Evolutionary conservation across 2,113 vertebrate species (phyloP), one percentile per base, ranked within the genome.

Genomic region (Turnix velox): DNA sequence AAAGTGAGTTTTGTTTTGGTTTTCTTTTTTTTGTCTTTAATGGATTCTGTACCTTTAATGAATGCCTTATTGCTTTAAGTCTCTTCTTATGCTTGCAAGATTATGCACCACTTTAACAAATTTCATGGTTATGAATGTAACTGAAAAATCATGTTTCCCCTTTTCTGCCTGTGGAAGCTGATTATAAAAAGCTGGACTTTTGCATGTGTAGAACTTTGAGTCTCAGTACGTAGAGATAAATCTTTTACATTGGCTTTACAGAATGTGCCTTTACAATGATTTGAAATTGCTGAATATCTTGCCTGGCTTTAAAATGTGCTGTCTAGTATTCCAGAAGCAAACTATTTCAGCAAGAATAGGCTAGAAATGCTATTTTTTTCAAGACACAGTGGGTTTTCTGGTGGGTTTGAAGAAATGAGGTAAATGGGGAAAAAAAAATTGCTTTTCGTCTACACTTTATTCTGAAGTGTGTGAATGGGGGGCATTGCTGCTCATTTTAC

Each of bases 1-100:
- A 91, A 99, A 99, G 99, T 99, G 94, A 99, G 99, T 98, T 81
- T 20, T 16, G n/a, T 4, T 27, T 30, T 52, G 16, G 13, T 16
- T 27, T 16, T 46, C 22, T 30, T 10, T 28, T 25, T 84, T 46
- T 46, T 72, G 10, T 40, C 35, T 78, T 81, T 67, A 52, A 52
- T 25, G 82, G 27, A 28, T 67, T 51, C 9, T 17, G 8, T 63
- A 9, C 63, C n/a, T 72, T 84, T 39, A 73, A 33, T 40, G 45
- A 79, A 57, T 1, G 3, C 14, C 58, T 89, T 33, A 72, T 22
- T 78, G 48, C 37, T 79, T 58, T 63, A 66, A 67, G 43, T 63
- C 55, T 83, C 14, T 67, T 71, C 61, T 69, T n/a, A n/a, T 76
- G 48, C 37, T 76, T 76, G 55, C n/a, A 54, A 71, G 69, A 43